Evolutionary conservation across 2,888 invertebrate genomes (phyloP).

Genomic region (Charanyca ferruginea): DNA sequence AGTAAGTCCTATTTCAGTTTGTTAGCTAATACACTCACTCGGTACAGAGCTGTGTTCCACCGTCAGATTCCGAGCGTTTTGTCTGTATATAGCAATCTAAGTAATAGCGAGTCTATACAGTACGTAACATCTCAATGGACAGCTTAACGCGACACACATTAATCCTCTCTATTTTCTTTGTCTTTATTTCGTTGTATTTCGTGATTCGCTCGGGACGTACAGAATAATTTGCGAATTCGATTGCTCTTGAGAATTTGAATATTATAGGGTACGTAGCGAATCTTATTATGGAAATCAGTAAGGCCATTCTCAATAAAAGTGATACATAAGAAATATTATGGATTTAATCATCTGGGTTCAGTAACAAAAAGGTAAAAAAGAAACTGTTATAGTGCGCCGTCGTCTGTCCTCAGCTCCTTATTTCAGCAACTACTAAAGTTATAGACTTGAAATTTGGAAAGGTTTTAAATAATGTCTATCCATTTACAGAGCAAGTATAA

Average conservation of each 20-base stretch:
- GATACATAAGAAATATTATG: too few species aligned
- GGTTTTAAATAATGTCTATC: too few species aligned
- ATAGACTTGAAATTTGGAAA: too few species aligned
- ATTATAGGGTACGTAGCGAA: too few species aligned
- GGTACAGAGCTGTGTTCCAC: not conserved
- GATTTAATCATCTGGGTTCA: too few species aligned
- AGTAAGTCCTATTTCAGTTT: conserved; percentile 14
- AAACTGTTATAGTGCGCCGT: too few species aligned
- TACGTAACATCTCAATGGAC: conserved; percentile 3
- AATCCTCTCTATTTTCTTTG: conserved; percentile 24
- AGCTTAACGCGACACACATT: conserved; percentile 28
- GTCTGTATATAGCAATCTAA: conserved; percentile 24
- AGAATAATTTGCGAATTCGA: conserved; percentile 25
- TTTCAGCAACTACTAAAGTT: too few species aligned
- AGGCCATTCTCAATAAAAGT: too few species aligned
- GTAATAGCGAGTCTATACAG: conserved; percentile 7
- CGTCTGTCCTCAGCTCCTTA: too few species aligned
- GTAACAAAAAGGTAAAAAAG: too few species aligned
- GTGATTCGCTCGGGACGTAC: conserved; percentile 8
- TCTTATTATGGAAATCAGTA: too few species aligned
- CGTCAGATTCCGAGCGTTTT: not conserved
- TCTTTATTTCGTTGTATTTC: conserved; percentile 19
- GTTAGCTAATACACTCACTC: conserved; percentile 33
- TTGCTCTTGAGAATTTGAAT: conserved; percentile 15
- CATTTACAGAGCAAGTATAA: too few species aligned